These are phyloP conservation scores for Macrocentrus cingulum DNA, from an alignment of 1,140 invertebrate species.

Conservation along the genomic window DNA sequence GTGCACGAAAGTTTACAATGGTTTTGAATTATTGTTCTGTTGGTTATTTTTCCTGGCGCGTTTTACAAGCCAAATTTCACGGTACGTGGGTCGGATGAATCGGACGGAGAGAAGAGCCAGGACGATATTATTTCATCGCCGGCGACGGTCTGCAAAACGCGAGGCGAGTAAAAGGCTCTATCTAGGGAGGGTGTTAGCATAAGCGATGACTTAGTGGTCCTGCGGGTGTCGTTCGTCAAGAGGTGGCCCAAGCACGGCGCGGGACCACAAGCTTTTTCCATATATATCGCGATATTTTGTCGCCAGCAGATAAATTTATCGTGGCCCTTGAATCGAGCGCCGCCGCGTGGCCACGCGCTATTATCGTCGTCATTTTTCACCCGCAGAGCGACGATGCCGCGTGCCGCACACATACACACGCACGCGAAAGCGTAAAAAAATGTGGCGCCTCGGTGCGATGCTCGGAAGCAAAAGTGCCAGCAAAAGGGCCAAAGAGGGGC, in stretches of 20 bases:
- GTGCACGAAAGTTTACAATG: no score
- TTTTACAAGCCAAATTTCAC: conserved; percentile 32
- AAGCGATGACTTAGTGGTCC: conserved; percentile 54
- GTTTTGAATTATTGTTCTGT: no score
- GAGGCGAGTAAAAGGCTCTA: background rate
- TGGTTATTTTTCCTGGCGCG: background rate
- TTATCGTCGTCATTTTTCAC: conserved; percentile 32
- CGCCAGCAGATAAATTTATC: conserved; percentile 45
- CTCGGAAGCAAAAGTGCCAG: conserved; percentile 1
- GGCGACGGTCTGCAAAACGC: conserved; percentile 8
- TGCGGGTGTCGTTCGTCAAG: conserved; percentile 51
- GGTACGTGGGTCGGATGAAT: conserved; percentile 40
- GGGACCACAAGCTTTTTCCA: conserved; percentile 36
- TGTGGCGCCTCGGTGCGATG: background rate
- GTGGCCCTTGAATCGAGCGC: conserved; percentile 20
- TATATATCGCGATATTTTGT: conserved; percentile 47
- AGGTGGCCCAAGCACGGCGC: no score
- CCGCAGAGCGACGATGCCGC: conserved; percentile 18
- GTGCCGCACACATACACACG: conserved; percentile 10
- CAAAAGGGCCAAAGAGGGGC: conserved; percentile 10
- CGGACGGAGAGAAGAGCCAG: conserved; percentile 24
- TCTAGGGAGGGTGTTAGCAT: conserved; percentile 40
- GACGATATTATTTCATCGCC: conserved; percentile 50
- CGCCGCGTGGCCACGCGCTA: conserved; percentile 28
- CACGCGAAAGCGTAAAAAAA: conserved; percentile 21